Conservation (phyloP, 2,888 invertebrate genomes). For the Pterostichus madidus region DNA sequence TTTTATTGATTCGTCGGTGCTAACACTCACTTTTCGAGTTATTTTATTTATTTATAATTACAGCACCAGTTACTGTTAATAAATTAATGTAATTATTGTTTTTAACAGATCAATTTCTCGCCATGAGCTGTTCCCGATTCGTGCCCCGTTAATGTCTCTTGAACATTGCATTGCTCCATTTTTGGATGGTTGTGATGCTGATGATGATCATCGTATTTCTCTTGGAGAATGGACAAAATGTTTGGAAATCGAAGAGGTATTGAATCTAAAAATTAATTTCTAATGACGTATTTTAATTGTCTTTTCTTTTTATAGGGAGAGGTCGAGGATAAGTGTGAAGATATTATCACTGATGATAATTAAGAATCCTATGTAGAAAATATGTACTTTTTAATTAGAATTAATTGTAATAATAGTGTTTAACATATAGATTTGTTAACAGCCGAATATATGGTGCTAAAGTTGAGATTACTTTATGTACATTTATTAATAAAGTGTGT, state of each 20-base stretch:
- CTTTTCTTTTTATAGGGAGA: conserved; percentile 81
- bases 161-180: conserved; percentile 99
- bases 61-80: neutral
- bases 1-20: conserved; percentile 1
- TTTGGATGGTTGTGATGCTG: conserved; percentile 92
- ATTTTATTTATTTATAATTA: neutral
- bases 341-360: conserved; percentile 79
- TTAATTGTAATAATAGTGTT: conserved; percentile 43
- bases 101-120: conserved; percentile 87
- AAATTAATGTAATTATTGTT: neutral
- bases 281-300: conserved; percentile 51
- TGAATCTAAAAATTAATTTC: conserved; percentile 23
- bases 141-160: conserved; percentile 95
- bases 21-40: neutral
- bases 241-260: conserved; percentile 89
- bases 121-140: conserved; percentile 97
- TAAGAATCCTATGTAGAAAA: conserved; percentile 44
- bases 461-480: conserved; percentile 60
- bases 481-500: conserved; percentile 52
- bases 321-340: conserved; percentile 89
- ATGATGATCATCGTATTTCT: conserved; percentile 94
- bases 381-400: conserved; percentile 43
- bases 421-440: conserved; percentile 59
- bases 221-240: conserved; percentile 96
- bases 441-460: conserved; percentile 66